Conservation (phyloP, 2,797 vertebrate genomes). For the Strix occidentalis region DNA sequence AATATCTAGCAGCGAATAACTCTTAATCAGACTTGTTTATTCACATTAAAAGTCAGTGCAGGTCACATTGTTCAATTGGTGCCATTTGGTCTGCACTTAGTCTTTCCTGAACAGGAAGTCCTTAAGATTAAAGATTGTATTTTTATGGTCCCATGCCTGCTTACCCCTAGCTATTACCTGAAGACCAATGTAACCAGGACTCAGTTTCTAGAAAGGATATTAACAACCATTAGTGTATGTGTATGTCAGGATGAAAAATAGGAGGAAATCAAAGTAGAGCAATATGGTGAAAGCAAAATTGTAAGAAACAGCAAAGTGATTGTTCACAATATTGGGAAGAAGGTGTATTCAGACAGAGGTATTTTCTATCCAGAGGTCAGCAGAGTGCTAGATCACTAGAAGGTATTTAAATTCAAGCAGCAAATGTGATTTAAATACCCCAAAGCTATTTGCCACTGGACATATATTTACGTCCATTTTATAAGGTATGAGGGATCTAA, state of each 20-base stretch:
- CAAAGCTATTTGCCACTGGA: not conserved
- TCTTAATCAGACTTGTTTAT: constrained; percentile 74
- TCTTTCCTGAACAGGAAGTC: constrained; percentile 79
- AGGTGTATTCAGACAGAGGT: not conserved
- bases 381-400: not conserved
- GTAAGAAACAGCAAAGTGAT: constrained; percentile 8
- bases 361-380: constrained; percentile 1
- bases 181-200: constrained; percentile 66
- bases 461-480: not conserved
- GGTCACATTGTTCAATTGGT: constrained; percentile 71
- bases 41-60: constrained; percentile 54
- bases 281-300: constrained; percentile 6
- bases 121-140: constrained; percentile 81
- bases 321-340: not conserved
- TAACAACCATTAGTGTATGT: constrained; percentile 51
- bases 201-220: constrained; percentile 70
- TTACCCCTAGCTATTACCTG: constrained; percentile 65
- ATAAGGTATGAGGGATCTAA: not conserved
- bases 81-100: constrained; percentile 77
- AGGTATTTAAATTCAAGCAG: not conserved
- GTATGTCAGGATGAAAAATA: constrained; percentile 66
- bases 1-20: constrained; percentile 49
- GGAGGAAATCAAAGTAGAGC: constrained; percentile 59
- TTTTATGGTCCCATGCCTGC: constrained; percentile 74
- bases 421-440: not conserved